Conservation (phyloP, 1,140 invertebrate genomes). For the Drosophila lacertosa region DNA sequence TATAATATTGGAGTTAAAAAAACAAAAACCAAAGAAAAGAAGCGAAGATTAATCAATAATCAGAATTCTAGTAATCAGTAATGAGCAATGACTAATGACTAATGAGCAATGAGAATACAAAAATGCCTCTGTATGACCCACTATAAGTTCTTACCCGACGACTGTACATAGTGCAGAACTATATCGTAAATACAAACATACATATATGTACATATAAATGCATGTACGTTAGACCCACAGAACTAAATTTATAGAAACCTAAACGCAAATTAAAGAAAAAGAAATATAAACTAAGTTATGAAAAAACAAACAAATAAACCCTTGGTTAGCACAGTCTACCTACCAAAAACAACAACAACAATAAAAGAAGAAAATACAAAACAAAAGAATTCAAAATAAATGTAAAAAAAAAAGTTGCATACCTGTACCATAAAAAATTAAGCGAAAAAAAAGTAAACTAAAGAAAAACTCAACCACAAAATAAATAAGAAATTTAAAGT, state of each 20-base stretch:
- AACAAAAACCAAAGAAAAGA: constrained; percentile 8
- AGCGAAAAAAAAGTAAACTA: not conserved
- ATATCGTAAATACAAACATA: constrained; percentile 3
- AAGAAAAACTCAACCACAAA: too few relatives aligned
- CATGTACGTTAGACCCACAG: constrained; percentile 38
- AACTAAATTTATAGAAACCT: too few relatives aligned
- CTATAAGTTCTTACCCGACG: constrained; percentile 42
- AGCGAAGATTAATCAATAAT: not conserved
- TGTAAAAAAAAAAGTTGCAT: not conserved
- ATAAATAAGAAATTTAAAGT: constrained; percentile 12
- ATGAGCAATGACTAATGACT: not conserved
- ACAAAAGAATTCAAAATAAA: constrained; percentile 12
- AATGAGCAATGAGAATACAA: constrained; percentile 14
- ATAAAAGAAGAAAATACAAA: constrained; percentile 16
- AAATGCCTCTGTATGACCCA: constrained; percentile 44
- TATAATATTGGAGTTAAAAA: constrained; percentile 23
- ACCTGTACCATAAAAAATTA: too few relatives aligned
- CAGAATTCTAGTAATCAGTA: not conserved
- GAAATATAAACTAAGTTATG: not conserved
- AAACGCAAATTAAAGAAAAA: not conserved
- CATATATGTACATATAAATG: not conserved
- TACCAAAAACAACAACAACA: constrained; percentile 28
- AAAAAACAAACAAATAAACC: constrained; percentile 9
- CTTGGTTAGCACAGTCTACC: constrained; percentile 16
- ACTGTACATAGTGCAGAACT: constrained; percentile 38